These are phyloP conservation scores for Hirundo rustica DNA, from an alignment of 2,797 vertebrate species.

Conservation along the genomic window DNA sequence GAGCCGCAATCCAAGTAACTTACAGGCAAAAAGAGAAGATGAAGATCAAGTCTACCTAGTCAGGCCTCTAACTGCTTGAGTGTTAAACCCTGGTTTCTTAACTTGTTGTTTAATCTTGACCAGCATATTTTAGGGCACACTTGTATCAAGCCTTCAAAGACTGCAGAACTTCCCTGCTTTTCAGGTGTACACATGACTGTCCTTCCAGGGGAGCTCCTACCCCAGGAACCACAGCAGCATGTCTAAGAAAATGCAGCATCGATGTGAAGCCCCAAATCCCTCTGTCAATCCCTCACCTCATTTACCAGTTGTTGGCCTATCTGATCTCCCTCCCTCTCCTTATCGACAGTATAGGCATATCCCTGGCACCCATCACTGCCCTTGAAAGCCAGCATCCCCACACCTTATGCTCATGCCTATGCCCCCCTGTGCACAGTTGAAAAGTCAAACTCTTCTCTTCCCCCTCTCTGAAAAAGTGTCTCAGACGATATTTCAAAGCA, in stretches of 20 bases:
- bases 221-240: not conserved
- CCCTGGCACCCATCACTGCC: not conserved
- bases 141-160: not conserved
- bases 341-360: fast-evolving
- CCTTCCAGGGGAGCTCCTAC: not conserved
- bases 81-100: not conserved
- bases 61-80: not conserved
- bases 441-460: not conserved
- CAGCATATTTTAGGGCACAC: fast-evolving
- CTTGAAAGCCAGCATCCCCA: not conserved
- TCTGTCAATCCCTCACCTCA: not conserved
- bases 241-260: not conserved
- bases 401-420: not conserved
- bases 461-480: not conserved
- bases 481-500: not conserved
- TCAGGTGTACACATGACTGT: fast-evolving
- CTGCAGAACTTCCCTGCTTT: no score
- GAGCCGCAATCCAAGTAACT: not conserved
- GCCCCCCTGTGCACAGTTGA: fast-evolving
- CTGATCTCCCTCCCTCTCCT: not conserved
- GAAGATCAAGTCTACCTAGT: not conserved
- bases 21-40: not conserved
- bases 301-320: not conserved
- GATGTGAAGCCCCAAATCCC: not conserved
- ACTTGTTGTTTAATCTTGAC: not conserved